A percentile compares a stretch with the other conserved stretches of the same genome.
Conservation (phyloP, 2,888 invertebrate genomes). For the Resseliella maxima region DNA sequence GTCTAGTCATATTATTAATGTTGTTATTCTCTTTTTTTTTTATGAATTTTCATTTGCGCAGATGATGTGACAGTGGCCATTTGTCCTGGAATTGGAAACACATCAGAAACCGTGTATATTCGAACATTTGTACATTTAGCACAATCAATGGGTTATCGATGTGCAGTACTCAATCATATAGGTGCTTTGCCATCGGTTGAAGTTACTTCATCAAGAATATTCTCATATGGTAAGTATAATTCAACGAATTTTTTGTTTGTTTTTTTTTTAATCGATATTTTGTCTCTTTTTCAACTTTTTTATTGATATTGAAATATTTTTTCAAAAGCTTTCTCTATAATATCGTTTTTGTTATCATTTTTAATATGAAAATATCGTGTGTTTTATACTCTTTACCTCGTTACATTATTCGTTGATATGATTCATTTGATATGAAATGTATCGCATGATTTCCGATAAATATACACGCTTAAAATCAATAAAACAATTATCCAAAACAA, state of each 20-base stretch:
- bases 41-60: conserved; percentile 67
- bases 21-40: neutral
- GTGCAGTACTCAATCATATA: conserved; percentile 93
- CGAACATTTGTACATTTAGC: conserved; percentile 93
- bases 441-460: neutral
- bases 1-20: neutral
- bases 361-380: too few species aligned
- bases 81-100: conserved; percentile 93
- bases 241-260: neutral
- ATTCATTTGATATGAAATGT: neutral
- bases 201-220: conserved; percentile 88
- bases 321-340: too few species aligned
- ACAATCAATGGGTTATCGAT: conserved; percentile 90
- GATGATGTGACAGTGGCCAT: conserved; percentile 90
- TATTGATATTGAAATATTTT: too few species aligned
- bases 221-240: conserved; percentile 83
- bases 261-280: neutral
- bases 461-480: neutral
- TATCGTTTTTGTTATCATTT: too few species aligned
- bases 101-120: conserved; percentile 93
- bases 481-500: neutral
- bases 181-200: conserved; percentile 88
- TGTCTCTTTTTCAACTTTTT: too few species aligned
- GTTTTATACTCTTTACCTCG: too few species aligned
- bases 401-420: neutral